A percentile compares a stretch with the other conserved stretches of the same genome.
phyloP scores from a whole-genome alignment of 2,113 vertebrate species.

The Athene cunicularia region DNA sequence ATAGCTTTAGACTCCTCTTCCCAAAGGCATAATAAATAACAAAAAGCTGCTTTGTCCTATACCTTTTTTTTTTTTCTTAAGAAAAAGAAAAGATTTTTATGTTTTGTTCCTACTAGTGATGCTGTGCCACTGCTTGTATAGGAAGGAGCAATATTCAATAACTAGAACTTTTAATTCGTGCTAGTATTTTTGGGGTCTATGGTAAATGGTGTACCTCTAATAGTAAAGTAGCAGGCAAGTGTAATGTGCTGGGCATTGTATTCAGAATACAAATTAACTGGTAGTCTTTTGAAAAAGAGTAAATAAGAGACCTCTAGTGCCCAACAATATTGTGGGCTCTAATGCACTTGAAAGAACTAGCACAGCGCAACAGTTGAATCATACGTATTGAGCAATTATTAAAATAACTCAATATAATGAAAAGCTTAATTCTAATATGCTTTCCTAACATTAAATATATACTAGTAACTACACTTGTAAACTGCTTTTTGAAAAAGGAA shows the following conservation, averaged over 20 bases:
- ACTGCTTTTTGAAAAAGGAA: not conserved
- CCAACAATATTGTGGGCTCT: not conserved
- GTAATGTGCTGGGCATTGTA: not conserved
- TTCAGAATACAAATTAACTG: not conserved
- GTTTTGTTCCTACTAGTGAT: not conserved
- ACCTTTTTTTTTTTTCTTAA: not conserved
- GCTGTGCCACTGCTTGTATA: not conserved
- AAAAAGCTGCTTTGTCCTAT: not conserved
- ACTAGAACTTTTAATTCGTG: not conserved
- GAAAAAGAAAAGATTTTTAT: not conserved
- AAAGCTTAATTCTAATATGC: not conserved
- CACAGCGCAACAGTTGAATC: not conserved
- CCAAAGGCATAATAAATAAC: not conserved
- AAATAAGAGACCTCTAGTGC: not conserved
- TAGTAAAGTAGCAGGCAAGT: not conserved
- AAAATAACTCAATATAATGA: not conserved
- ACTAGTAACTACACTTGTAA: not conserved
- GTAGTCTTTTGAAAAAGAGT: not conserved
- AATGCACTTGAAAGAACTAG: not conserved
- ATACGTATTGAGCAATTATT: fast-evolving
- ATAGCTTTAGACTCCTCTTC: not conserved
- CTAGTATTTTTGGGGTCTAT: not conserved
- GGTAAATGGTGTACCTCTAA: not conserved
- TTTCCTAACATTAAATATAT: not conserved
- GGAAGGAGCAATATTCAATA: not conserved